These are phyloP conservation scores for Psephotus haematonotus DNA, from an alignment of 2,113 vertebrate genomes.

Conservation along the genomic window DNA sequence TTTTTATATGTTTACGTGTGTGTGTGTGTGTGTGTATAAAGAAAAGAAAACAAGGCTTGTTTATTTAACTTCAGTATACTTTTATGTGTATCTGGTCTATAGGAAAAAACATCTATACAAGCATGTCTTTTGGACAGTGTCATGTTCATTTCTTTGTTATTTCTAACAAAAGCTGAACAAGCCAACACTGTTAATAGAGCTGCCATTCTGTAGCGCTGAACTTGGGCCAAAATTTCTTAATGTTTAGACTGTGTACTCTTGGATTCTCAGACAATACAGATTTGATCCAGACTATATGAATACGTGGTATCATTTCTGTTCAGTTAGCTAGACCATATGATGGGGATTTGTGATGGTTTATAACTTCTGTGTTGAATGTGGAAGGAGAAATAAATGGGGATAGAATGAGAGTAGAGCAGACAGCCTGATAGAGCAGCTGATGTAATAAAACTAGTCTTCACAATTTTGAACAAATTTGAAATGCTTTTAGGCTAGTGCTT, in stretches of 20 bases:
- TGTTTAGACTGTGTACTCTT: neutral
- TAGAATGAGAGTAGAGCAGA: neutral
- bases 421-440: neutral
- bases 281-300: neutral
- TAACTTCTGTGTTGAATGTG: neutral
- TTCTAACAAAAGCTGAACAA: neutral
- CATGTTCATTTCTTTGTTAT: neutral
- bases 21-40: too few species aligned
- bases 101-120: neutral
- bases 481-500: neutral
- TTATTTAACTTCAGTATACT: accelerated
- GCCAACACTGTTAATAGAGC: neutral
- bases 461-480: neutral
- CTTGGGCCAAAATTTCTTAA: neutral
- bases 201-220: neutral
- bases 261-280: neutral
- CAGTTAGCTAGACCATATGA: neutral
- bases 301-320: neutral
- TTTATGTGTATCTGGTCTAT: neutral
- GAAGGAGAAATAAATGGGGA: neutral
- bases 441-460: neutral
- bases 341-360: neutral
- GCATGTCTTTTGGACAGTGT: neutral
- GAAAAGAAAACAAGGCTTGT: neutral
- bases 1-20: neutral